Evolutionary conservation across 2,888 invertebrate species (phyloP), one percentile per base, ranked within the genome.

Genomic region (Acrocyrtus sp.): DNA sequence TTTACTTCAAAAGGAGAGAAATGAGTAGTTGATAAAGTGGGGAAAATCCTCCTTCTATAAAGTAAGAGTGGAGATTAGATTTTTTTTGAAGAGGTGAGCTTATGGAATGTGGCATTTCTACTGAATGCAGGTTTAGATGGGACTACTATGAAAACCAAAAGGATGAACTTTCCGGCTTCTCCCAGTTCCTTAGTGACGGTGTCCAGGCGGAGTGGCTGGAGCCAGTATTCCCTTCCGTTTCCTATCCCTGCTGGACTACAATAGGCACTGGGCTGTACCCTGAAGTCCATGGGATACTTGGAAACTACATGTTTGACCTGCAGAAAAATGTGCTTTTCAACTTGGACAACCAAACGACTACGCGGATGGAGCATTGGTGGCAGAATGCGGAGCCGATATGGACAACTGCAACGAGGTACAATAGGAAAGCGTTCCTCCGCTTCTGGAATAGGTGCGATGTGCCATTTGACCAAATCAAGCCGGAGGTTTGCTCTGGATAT

Each of bases 301-400:
- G 83, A n/a, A 84, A 85, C 68, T 82, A 82, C 78, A 84, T 84
- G 82, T 83, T 82, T 66, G 84, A 84, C 77, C 58, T 82, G 5
- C 70, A 75, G 1, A 66, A 75, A 12, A 80, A 82, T 41, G 82
- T 82, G 10, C 60, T 75, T 19, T 80, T 80, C 48, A 74, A 76
- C 65, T 62, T 81, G 43, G 65, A 72, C 56, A 74, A 80, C 54
- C 67, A 67, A 5, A 65, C 78, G 1, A 72, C 78, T 15, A 80
- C 81, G 15, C 56, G 63, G n/a, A 74, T 67, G 45, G 72, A 73
- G n/a, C 68, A 80, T 56, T 82, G 82, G 82, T 83, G 83, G 83
- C 77, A 80, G 43, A 77, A 77, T n/a, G 73, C 79, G 2, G 83
- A 83, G 66, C 83, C 83, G 0, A 80, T 83, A 41, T 83, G 83